Percentiles rank a stretch among this genome's conserved stretches.
These are phyloP conservation scores for Cheumatopsyche charites DNA, from an alignment of 1,140 invertebrate genomes.

Conservation along the genomic window DNA sequence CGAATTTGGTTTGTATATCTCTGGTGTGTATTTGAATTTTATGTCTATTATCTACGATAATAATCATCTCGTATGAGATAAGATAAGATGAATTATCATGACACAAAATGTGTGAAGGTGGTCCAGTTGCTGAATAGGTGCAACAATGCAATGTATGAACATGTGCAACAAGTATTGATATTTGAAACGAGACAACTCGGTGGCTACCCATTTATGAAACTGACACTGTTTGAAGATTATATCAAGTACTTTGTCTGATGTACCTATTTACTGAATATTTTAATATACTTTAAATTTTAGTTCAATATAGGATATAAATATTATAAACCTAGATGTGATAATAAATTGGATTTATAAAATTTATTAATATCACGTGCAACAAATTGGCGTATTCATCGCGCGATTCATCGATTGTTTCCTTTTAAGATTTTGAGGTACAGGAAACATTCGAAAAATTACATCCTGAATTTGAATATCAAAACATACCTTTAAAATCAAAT, in stretches of 20 bases:
- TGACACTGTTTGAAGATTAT: neutral
- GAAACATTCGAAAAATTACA: neutral
- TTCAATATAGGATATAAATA: no score
- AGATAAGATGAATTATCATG: slow-evolving; percentile 23
- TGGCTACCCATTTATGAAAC: neutral
- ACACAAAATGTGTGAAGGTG: slow-evolving; percentile 31
- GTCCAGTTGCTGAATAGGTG: slow-evolving; percentile 19
- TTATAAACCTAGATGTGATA: no score
- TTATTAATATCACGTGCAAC: no score
- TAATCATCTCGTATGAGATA: neutral
- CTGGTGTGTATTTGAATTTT: no score
- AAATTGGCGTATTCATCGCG: no score
- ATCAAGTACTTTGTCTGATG: no score
- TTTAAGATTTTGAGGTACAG: neutral
- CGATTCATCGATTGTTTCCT: neutral
- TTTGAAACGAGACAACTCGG: slow-evolving; percentile 5
- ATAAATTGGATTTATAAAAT: no score
- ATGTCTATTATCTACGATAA: no score
- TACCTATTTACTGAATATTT: no score
- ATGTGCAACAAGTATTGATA: slow-evolving; percentile 8
- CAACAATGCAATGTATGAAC: slow-evolving; percentile 28
- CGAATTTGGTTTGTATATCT: no score
- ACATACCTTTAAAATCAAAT: neutral
- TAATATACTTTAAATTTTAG: no score
- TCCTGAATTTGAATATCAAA: neutral